A percentile compares a stretch with the other conserved stretches of the same genome.
Conservation (phyloP, 2,888 invertebrate species). For the Stomorhina lunata region DNA sequence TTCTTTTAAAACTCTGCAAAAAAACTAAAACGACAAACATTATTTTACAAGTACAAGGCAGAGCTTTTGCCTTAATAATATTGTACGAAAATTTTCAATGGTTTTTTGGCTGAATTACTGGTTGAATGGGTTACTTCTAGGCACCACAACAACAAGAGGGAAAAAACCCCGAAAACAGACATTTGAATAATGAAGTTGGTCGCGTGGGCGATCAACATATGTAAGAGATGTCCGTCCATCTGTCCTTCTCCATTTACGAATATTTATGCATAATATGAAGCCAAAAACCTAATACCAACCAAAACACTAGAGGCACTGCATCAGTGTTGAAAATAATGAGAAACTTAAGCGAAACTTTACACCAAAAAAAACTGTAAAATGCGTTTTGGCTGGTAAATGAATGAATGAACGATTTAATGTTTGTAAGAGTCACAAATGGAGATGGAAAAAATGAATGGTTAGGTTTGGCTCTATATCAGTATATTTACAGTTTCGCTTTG, state of each 20-base stretch:
- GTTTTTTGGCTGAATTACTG: constrained; percentile 8
- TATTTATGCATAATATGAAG: constrained; percentile 35
- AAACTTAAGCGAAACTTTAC: constrained; percentile 5
- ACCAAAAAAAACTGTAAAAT: constrained; percentile 36
- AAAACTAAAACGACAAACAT: not conserved
- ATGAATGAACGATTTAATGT: not conserved
- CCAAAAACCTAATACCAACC: not conserved
- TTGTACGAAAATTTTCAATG: constrained; percentile 19
- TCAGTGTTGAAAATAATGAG: too few relatives aligned
- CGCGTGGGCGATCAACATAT: constrained; percentile 63
- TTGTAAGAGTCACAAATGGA: not conserved
- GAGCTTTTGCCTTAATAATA: constrained; percentile 21
- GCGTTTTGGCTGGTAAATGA: constrained; percentile 34
- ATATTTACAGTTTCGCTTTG: not conserved
- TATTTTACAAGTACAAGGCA: constrained; percentile 42
- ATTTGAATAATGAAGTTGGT: constrained; percentile 52
- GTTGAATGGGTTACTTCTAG: constrained; percentile 20
- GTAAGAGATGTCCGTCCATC: constrained; percentile 18
- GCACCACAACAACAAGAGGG: not conserved
- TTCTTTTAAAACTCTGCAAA: not conserved
- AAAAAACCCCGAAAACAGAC: constrained; percentile 16
- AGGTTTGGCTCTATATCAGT: not conserved
- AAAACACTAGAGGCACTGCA: not conserved
- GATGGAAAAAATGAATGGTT: constrained; percentile 27
- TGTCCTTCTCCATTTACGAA: not conserved